Conservation (phyloP, 1,140 invertebrate species). For the Spodoptera frugiperda region DNA sequence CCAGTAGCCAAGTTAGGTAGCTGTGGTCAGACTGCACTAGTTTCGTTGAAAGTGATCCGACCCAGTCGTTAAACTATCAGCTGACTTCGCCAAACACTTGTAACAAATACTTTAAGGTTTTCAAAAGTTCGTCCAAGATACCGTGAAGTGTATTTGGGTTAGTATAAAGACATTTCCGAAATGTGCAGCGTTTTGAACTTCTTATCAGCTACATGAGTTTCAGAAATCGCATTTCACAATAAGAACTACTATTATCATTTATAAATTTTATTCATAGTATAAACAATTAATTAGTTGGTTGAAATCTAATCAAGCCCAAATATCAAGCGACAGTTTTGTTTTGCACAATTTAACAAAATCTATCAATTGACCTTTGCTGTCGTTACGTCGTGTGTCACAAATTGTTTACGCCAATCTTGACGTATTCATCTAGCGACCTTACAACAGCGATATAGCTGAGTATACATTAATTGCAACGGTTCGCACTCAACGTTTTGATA, state of each 20-base stretch:
- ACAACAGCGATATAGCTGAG: conserved; percentile 25
- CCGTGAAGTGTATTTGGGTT: no score
- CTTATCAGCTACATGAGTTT: no score
- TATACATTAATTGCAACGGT: conserved; percentile 47
- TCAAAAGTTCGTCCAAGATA: background rate
- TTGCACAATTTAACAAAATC: background rate
- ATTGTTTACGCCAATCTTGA: conserved; percentile 30
- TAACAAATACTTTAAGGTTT: conserved; percentile 12
- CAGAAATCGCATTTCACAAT: no score
- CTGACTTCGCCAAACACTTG: conserved; percentile 4
- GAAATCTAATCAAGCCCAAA: no score
- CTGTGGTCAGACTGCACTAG: conserved; percentile 28
- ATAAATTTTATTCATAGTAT: no score
- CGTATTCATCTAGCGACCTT: conserved; percentile 29
- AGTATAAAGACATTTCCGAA: no score
- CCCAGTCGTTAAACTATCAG: conserved; percentile 18
- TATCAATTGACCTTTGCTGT: background rate
- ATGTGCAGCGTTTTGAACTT: no score
- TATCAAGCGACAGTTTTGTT: no score
- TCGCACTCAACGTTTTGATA: conserved; percentile 73
- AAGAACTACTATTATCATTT: no score
- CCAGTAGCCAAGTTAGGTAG: conserved; percentile 3
- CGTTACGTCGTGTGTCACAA: background rate
- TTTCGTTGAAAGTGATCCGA: conserved; percentile 27
- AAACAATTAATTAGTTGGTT: no score